Conservation (phyloP, 1,140 invertebrate genomes). For the Aphelinus atriplicis region DNA sequence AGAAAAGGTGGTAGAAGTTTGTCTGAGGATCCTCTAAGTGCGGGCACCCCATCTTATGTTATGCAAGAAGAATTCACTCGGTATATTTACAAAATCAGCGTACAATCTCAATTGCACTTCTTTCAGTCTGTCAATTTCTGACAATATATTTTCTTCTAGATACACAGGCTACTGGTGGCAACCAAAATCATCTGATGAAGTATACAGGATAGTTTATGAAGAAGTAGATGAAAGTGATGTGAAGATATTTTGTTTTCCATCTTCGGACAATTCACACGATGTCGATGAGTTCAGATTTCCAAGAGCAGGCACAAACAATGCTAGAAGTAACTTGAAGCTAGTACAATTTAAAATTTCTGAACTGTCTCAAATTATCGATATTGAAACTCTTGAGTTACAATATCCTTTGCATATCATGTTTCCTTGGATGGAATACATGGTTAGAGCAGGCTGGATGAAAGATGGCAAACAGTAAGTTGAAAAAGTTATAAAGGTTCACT, state of each 20-base stretch:
- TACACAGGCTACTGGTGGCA: conserved; percentile 99
- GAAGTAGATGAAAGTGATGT: conserved; percentile 96
- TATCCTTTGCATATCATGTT: conserved; percentile 81
- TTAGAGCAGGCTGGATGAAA: conserved; percentile 92
- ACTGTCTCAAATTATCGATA: conserved; percentile 72
- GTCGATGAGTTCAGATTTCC: conserved; percentile 94
- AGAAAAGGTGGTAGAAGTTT: conserved; percentile 79
- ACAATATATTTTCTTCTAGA: conserved; percentile 60
- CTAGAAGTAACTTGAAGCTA: conserved; percentile 88
- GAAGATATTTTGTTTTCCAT: conserved; percentile 89
- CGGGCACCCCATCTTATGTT: conserved; percentile 95
- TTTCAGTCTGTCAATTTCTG: neutral
- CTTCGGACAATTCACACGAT: conserved; percentile 78
- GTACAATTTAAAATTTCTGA: conserved; percentile 83
- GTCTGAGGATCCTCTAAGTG: conserved; percentile 85
- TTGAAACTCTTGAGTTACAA: conserved; percentile 76
- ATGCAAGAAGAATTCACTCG: conserved; percentile 97
- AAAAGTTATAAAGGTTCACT: conserved; percentile 27
- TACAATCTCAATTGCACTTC: neutral
- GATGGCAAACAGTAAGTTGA: conserved; percentile 83
- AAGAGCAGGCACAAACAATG: conserved; percentile 88
- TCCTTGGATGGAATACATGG: conserved; percentile 93
- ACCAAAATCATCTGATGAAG: conserved; percentile 77
- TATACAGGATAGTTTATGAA: conserved; percentile 93
- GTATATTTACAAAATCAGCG: conserved; percentile 38